Evolutionary conservation across 1,140 invertebrate species (phyloP), one percentile per base, ranked within the genome.

Genomic region (Drosophila ercepeae): DNA sequence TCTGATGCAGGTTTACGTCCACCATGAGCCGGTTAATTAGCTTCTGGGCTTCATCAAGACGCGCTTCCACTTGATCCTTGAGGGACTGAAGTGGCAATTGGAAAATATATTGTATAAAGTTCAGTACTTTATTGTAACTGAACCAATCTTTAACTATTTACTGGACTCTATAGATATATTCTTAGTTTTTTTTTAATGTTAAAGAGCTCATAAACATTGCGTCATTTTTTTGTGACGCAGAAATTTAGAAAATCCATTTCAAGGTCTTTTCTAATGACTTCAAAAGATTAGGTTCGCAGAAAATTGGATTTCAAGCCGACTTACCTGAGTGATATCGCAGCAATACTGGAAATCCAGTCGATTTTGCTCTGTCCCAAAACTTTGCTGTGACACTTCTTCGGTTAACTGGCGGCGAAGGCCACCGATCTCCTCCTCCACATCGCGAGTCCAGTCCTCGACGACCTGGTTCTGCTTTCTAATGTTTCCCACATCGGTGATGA

Each of bases 391-490:
- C 4, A 59, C 27, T 41, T 91, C 90, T 88, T 71, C n/a, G 91
- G 36, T n/a, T n/a, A n/a, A n/a, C n/a, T 78, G 72, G 0, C 70
- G 55, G 0, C 88, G 71, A 8, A 91, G 21, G 0, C 63, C 63
- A 0, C 19, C 63, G 1, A 91, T 9, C 4, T 29, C 51, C 11
- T 91, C 81, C n/a, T 90, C 82, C 0, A 89, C 83, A n/a, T 74
- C 74, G 0, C 76, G 55, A 9, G 78, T 89, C 90, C 90, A 91
- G 14, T 91, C 90, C 57, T 91, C 90, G 1, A 83, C 78, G 2
- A 91, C 76, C 25, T 91, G 90, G 49, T 91, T 91, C 45, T 91
- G 78, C 63, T 91, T 91, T 1, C 90, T 71, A 11, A 91, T 75
- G 13, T 84, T 89, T 4, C 91, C 91, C 23, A 91, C 84, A 48